Evolutionary conservation across 2,113 vertebrate genomes (phyloP).

Genomic region (Psophia crepitans): DNA sequence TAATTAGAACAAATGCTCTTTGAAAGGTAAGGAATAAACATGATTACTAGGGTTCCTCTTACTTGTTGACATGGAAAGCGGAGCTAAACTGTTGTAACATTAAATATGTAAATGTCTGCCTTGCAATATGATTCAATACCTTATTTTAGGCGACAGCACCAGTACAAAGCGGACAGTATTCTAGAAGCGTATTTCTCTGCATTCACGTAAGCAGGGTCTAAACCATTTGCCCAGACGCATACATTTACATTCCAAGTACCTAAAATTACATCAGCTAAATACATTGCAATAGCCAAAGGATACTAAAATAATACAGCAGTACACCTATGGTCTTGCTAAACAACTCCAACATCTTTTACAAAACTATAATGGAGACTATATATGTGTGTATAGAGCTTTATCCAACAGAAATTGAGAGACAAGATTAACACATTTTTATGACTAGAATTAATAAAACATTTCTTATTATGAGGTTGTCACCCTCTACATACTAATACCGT

Average conservation of each 20-base stretch:
- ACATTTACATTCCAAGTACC: not conserved
- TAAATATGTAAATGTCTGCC: not conserved
- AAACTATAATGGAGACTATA: not conserved
- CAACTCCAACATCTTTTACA: not conserved
- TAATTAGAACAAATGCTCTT: not conserved
- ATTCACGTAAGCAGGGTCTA: not conserved
- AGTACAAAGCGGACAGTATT: not conserved
- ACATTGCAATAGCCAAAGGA: not conserved
- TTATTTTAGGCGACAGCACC: not conserved
- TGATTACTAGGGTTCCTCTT: not conserved
- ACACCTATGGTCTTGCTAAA: not conserved
- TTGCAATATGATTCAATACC: not conserved
- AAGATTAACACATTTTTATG: not conserved
- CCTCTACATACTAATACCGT: not conserved
- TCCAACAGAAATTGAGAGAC: not conserved
- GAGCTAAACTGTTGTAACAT: not conserved
- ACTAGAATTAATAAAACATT: not conserved
- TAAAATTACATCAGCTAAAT: not conserved
- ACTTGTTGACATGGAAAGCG: not conserved
- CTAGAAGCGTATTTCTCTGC: not conserved
- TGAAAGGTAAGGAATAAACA: not conserved
- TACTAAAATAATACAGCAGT: not conserved
- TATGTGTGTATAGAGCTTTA: not conserved
- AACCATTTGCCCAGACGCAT: not conserved
- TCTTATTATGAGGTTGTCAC: not conserved